Conservation (phyloP, 2,888 invertebrate species). For the Pachliopta kotzebuea region DNA sequence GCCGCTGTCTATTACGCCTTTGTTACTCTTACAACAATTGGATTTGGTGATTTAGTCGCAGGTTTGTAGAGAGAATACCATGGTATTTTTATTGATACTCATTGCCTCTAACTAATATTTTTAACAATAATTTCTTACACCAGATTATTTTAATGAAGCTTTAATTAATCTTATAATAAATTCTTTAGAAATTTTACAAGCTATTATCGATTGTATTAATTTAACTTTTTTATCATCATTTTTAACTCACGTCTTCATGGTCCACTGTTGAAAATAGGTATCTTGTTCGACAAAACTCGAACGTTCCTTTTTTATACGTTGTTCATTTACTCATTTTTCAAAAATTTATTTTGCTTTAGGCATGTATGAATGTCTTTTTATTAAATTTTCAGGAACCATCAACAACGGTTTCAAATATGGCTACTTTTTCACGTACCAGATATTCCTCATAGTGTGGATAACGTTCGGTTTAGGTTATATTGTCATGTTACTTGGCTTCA, state of each 20-base stretch:
- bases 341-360: not conserved
- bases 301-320: too few relatives aligned
- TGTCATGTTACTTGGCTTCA: constrained; percentile 93
- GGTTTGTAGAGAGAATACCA: constrained; percentile 74
- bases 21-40: constrained; percentile 93
- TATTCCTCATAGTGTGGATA: constrained; percentile 92
- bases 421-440: constrained; percentile 87
- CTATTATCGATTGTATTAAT: too few relatives aligned
- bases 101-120: too few relatives aligned
- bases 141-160: too few relatives aligned
- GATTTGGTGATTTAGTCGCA: constrained; percentile 96
- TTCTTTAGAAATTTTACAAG: too few relatives aligned
- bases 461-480: constrained; percentile 95
- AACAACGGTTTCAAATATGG: constrained; percentile 79
- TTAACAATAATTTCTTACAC: too few relatives aligned
- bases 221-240: too few relatives aligned
- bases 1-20: constrained; percentile 93
- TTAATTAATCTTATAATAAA: too few relatives aligned
- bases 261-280: too few relatives aligned
- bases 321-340: not conserved
- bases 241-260: too few relatives aligned
- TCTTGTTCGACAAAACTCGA: too few relatives aligned
- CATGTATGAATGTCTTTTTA: not conserved
- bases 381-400: constrained; percentile 60
- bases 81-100: not conserved